Conservation (phyloP, 2,797 vertebrate genomes). For the Arnoldichthys spilopterus region DNA sequence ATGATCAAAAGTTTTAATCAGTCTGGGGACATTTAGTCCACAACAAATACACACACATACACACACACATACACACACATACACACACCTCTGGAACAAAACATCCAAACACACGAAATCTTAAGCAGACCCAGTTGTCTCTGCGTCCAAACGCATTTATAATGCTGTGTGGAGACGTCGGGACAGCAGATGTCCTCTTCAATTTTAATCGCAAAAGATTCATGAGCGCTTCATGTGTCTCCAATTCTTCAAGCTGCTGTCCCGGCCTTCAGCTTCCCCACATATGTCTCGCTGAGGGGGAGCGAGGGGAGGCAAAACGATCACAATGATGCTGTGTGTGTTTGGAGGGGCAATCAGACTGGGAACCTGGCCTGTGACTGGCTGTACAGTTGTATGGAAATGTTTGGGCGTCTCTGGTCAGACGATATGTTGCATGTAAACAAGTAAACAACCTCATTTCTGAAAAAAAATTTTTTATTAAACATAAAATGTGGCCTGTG, state of each 20-base stretch:
- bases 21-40: too few species aligned
- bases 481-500: too few species aligned
- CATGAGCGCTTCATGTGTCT: constrained; percentile 49
- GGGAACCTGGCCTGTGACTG: not conserved
- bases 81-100: not conserved
- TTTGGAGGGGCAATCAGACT: not conserved
- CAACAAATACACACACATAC: too few species aligned
- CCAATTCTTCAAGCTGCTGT: constrained; percentile 49
- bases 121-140: not conserved
- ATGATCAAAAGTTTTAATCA: too few species aligned
- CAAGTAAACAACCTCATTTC: too few species aligned
- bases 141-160: constrained; percentile 39
- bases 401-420: too few species aligned
- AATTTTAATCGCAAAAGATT: constrained; percentile 53
- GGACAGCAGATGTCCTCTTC: constrained; percentile 56
- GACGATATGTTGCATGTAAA: too few species aligned
- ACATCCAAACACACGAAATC: constrained; percentile 13
- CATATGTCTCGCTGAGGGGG: not conserved
- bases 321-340: not conserved
- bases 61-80: not conserved
- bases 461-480: too few species aligned
- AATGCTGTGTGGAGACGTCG: constrained; percentile 49
- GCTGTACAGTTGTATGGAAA: not conserved
- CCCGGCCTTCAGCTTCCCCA: not conserved
- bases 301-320: not conserved